These are phyloP conservation scores for Bugula neritina DNA, from an alignment of 2,888 invertebrate species.

Conservation along the genomic window DNA sequence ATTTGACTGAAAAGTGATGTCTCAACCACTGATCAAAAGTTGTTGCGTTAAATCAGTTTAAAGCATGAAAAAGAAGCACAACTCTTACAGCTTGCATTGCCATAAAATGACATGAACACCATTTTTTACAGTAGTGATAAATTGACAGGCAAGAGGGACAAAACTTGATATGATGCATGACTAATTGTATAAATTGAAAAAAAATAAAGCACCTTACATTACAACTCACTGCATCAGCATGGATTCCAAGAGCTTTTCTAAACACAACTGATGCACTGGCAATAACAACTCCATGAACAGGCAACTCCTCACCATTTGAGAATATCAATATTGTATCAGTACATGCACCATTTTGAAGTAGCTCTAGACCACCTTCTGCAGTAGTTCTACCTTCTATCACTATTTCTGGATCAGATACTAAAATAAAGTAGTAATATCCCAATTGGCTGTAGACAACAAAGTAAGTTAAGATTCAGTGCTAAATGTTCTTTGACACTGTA, in stretches of 20 bases:
- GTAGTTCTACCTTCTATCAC: conserved; percentile 42
- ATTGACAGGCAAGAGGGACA: too few species aligned
- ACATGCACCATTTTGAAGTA: conserved; percentile 38
- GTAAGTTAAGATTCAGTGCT: too few species aligned
- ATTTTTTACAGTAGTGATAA: too few species aligned
- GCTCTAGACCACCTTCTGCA: conserved; percentile 40
- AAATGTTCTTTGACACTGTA: too few species aligned
- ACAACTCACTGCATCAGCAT: not conserved
- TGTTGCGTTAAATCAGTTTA: too few species aligned
- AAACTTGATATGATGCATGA: too few species aligned
- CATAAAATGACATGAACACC: too few species aligned
- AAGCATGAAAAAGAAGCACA: too few species aligned
- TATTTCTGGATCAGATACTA: conserved; percentile 44
- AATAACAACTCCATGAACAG: conserved; percentile 41
- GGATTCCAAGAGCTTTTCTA: conserved; percentile 35
- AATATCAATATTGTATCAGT: conserved; percentile 42
- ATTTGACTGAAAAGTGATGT: too few species aligned
- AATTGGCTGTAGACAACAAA: too few species aligned
- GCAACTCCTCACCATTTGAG: conserved; percentile 34
- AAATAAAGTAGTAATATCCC: not conserved
- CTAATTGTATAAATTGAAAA: not conserved
- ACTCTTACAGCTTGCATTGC: too few species aligned
- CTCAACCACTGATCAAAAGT: too few species aligned
- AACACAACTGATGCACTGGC: conserved; percentile 42
- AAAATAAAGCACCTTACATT: not conserved